Conservation (phyloP, 2,113 vertebrate species). For the Fulmarus glacialis region DNA sequence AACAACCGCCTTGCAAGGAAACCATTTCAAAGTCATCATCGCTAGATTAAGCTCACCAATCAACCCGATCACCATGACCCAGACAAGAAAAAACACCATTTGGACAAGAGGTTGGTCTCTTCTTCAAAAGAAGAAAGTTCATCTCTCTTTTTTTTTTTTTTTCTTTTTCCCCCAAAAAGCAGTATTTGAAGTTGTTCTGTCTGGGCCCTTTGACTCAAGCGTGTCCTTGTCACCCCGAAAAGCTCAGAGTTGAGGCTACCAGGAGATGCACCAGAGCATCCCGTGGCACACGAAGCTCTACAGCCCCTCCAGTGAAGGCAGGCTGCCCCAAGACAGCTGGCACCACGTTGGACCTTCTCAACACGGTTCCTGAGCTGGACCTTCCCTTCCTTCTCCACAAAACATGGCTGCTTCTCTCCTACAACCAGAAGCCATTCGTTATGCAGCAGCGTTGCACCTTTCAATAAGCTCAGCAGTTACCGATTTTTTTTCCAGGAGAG, state of each 20-base stretch:
- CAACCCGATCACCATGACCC: background rate
- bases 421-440: background rate
- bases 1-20: background rate
- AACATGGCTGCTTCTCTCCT: background rate
- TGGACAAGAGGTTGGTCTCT: background rate
- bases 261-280: background rate
- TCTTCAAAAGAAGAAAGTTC: background rate
- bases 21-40: background rate
- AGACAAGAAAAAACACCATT: background rate
- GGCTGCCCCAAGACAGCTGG: background rate
- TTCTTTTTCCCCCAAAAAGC: no score
- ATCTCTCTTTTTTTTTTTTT: no score
- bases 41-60: conserved; percentile 1
- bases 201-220: background rate
- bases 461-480: background rate
- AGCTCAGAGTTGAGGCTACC: background rate
- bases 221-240: background rate
- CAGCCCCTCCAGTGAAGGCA: background rate
- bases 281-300: fast-evolving
- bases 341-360: background rate
- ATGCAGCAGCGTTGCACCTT: background rate
- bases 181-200: background rate
- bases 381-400: background rate
- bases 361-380: background rate
- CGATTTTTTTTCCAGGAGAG: background rate